These are phyloP conservation scores for Leucoraja erinaceus DNA, from an alignment of 2,113 vertebrate genomes.

Conservation along the genomic window DNA sequence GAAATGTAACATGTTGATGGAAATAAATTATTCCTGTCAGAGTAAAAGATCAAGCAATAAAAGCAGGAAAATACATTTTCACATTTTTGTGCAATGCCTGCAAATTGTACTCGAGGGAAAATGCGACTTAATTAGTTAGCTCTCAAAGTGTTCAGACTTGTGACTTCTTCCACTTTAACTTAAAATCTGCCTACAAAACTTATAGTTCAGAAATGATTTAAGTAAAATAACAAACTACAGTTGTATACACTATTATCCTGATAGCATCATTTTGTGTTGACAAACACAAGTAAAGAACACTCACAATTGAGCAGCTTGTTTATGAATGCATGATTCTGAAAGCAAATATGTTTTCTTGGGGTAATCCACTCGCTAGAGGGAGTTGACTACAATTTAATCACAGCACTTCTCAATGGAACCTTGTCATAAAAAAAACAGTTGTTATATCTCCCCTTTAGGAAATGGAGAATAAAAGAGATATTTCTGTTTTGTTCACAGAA, in stretches of 20 bases:
- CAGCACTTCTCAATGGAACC: too few species aligned
- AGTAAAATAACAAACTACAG: background rate
- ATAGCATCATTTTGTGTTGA: too few species aligned
- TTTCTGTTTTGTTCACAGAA: background rate
- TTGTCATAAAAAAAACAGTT: too few species aligned
- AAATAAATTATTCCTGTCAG: background rate
- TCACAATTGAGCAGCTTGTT: too few species aligned
- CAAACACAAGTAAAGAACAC: too few species aligned
- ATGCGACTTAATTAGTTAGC: background rate
- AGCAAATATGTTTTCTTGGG: too few species aligned
- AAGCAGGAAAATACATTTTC: background rate
- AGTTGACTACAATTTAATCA: too few species aligned
- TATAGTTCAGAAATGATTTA: background rate
- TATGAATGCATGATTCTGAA: too few species aligned
- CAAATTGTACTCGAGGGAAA: constrained; percentile 9
- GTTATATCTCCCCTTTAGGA: background rate
- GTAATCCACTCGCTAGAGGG: too few species aligned
- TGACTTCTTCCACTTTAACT: background rate
- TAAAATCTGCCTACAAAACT: background rate
- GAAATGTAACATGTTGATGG: background rate
- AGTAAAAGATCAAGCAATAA: background rate
- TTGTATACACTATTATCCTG: background rate
- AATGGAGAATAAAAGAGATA: background rate
- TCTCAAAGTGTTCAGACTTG: background rate
- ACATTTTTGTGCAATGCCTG: too few species aligned